These are phyloP conservation scores for Seriola aureovittata DNA, from an alignment of 2,113 vertebrate species.

Conservation along the genomic window DNA sequence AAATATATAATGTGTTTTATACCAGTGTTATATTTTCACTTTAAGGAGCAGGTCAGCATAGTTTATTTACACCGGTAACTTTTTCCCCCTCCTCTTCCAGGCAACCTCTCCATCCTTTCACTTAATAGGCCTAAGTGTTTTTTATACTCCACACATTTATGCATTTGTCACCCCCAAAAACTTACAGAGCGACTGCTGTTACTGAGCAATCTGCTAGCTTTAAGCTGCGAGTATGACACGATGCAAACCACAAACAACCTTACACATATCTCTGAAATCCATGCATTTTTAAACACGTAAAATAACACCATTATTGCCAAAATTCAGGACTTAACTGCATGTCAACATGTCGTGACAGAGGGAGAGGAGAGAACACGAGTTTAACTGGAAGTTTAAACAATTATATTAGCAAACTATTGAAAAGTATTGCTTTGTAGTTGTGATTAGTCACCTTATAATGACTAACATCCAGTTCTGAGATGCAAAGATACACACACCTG, in stretches of 20 bases:
- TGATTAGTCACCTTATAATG: not conserved
- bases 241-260: not conserved
- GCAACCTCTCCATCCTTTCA: not conserved
- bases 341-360: not conserved
- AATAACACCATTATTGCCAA: not conserved
- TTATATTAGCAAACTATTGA: not conserved
- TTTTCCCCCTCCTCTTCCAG: not conserved
- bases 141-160: not conserved
- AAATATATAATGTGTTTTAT: not conserved
- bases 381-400: not conserved
- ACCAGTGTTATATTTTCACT: slow-evolving; percentile 6
- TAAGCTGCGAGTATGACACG: not conserved
- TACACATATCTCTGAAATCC: not conserved
- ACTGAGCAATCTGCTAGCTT: not conserved
- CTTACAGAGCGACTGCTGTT: not conserved
- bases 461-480: not conserved
- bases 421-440: not conserved
- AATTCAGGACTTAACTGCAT: not conserved
- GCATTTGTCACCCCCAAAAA: not conserved
- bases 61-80: slow-evolving; percentile 9
- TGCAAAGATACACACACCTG: slow-evolving; percentile 12
- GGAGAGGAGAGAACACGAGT: not conserved
- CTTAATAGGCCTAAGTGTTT: not conserved
- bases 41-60: not conserved
- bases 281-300: not conserved